Evolutionary conservation across 1,140 invertebrate species (phyloP), one percentile per base, ranked within the genome.

Genomic region (Drosophila sturtevanti): DNA sequence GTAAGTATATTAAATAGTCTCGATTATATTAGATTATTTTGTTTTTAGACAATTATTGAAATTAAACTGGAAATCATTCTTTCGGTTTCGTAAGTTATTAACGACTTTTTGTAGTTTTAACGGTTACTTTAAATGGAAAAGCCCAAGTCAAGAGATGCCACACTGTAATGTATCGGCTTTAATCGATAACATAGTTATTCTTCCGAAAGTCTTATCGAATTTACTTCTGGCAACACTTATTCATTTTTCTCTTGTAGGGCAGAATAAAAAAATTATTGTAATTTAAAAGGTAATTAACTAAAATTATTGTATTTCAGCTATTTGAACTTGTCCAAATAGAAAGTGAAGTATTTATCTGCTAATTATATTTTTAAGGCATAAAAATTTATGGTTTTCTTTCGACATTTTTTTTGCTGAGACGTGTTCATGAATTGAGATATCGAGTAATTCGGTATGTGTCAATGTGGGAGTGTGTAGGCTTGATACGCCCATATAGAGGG

Each of bases 371-470:
- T n/a, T 10, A 9, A 48, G 41, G 2, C 18, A 44, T 1, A 2
- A 14, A 44, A 44, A 48, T 4, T 48, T 11, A 10, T 11, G 18
- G 9, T 16, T 51, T 18, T 22, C 12, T 1, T 51, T 35, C 12
- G 10, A 10, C 54, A 38, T 48, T 48, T 9, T 6, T 48, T 18
- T 48, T 48, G 10, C 37, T 74, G 48, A 74, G 72, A 74, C 70
- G 72, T 74, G 72, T 74, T 74, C 63, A 74, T 60, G 44, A 71
- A 73, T 12, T 66, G 72, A 59, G 34, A 59, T 48, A 48, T 48
- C 41, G 16, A 48, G 41, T 21, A 48, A 48, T 48, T 44, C 41
- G 41, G 38, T 68, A 31, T 67, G 11, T 67, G 27, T 58, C 38
- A 16, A 10, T 59, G 60, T 67, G 35, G 52, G 62, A 16, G 68